Conservation (phyloP, 2,113 vertebrate species). For the Amphiprion ocellaris region DNA sequence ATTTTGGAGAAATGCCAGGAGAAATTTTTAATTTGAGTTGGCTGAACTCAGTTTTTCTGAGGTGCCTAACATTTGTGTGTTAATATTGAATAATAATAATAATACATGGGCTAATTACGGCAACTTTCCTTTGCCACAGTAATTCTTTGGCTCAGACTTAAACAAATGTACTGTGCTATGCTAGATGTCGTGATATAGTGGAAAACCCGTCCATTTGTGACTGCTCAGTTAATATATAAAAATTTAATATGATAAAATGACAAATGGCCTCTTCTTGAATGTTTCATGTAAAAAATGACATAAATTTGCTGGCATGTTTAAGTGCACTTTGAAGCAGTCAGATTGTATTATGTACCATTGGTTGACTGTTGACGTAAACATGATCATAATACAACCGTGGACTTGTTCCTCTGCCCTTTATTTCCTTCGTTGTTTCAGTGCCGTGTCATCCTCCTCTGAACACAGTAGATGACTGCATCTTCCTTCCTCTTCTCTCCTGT, state of each 20-base stretch:
- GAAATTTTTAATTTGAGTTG: no score
- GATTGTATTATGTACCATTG: slow-evolving; percentile 36
- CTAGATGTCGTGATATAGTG: slow-evolving; percentile 12
- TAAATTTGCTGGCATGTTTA: slow-evolving; percentile 48
- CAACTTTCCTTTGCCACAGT: background rate
- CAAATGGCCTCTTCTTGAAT: slow-evolving; percentile 67
- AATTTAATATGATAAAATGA: slow-evolving; percentile 67
- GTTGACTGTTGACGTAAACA: slow-evolving; percentile 34
- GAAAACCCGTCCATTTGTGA: slow-evolving; percentile 47
- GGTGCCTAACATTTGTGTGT: no score
- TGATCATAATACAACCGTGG: background rate
- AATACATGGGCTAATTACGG: background rate
- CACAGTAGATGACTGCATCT: background rate
- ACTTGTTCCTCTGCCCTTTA: background rate
- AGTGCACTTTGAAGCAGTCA: slow-evolving; percentile 55
- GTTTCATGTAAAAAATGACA: slow-evolving; percentile 68
- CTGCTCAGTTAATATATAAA: slow-evolving; percentile 56
- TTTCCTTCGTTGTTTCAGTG: background rate
- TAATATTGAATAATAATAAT: no score
- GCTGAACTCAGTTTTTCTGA: no score
- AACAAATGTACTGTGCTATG: slow-evolving; percentile 5
- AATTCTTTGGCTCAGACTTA: slow-evolving; percentile 11
- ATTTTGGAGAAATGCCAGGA: no score
- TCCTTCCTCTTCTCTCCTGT: background rate
- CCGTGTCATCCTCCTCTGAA: no score